Percentiles rank a stretch among this genome's conserved stretches.
Conservation (phyloP, 2,797 vertebrate species). For the Xiphorhynchus erythropygius region DNA sequence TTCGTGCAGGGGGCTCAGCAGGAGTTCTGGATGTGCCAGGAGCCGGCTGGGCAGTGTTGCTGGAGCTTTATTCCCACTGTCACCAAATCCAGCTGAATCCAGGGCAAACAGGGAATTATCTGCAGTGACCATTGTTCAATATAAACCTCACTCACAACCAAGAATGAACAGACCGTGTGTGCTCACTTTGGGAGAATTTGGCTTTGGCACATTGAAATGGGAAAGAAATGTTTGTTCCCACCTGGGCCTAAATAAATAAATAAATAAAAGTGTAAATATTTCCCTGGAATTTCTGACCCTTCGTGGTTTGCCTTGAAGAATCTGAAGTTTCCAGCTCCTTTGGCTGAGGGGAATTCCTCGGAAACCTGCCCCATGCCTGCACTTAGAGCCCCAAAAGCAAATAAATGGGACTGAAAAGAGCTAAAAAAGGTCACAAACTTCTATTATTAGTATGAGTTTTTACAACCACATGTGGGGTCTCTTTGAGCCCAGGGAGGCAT, state of each 20-base stretch:
- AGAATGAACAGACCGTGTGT: neutral
- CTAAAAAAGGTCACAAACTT: neutral
- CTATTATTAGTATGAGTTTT: neutral
- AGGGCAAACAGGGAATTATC: neutral
- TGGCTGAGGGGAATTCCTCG: neutral
- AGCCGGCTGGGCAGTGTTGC: neutral
- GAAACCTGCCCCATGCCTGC: neutral
- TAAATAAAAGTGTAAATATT: neutral
- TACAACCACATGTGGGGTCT: neutral
- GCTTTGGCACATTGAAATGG: fast-evolving
- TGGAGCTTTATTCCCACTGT: neutral
- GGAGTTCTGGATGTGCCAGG: neutral
- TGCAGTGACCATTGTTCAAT: neutral
- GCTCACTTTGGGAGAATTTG: fast-evolving
- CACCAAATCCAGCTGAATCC: neutral
- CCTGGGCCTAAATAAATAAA: neutral
- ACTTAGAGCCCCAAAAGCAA: neutral
- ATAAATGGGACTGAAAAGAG: neutral
- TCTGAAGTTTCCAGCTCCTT: neutral
- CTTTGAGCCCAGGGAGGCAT: neutral
- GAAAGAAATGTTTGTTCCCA: neutral
- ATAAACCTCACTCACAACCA: neutral
- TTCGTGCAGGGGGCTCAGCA: neutral
- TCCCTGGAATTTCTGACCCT: neutral
- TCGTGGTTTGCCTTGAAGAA: neutral